Evolutionary conservation across 2,888 invertebrate species (phyloP).

Genomic region (Lissonota sp.): DNA sequence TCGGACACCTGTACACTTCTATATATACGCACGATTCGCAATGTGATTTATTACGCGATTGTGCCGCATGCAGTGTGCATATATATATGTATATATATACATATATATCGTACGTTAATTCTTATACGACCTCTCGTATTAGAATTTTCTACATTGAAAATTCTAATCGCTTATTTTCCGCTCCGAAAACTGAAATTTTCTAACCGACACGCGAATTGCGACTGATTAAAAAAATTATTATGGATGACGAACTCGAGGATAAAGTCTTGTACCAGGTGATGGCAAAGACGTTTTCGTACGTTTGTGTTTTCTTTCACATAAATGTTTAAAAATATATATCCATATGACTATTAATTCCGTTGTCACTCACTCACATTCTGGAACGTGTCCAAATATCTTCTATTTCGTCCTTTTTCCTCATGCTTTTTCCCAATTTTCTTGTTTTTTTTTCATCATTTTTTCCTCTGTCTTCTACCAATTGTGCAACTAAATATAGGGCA

Average conservation of each 20-base stretch:
- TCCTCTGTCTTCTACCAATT: too few species aligned
- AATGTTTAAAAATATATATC: constrained; percentile 23
- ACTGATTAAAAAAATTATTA: constrained; percentile 80
- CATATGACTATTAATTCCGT: background rate
- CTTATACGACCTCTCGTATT: background rate
- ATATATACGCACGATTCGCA: constrained; percentile 10
- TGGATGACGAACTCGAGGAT: constrained; percentile 97
- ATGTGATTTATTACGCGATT: constrained; percentile 46
- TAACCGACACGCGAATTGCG: too few species aligned
- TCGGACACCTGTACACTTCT: constrained; percentile 46
- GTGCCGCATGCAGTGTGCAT: constrained; percentile 20
- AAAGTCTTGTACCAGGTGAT: constrained; percentile 91
- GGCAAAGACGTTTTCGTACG: constrained; percentile 47
- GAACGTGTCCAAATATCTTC: constrained; percentile 34
- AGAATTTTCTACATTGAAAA: background rate
- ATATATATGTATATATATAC: background rate
- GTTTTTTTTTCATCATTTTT: background rate
- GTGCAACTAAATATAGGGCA: too few species aligned
- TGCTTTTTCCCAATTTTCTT: background rate
- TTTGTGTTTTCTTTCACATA: constrained; percentile 8
- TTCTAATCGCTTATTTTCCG: background rate
- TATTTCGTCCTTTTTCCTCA: background rate
- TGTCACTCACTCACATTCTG: constrained; percentile 14
- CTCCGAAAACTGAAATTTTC: background rate
- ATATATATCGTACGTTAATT: background rate